Conservation (phyloP, 1,140 invertebrate species). For the Holotrichia oblita region DNA sequence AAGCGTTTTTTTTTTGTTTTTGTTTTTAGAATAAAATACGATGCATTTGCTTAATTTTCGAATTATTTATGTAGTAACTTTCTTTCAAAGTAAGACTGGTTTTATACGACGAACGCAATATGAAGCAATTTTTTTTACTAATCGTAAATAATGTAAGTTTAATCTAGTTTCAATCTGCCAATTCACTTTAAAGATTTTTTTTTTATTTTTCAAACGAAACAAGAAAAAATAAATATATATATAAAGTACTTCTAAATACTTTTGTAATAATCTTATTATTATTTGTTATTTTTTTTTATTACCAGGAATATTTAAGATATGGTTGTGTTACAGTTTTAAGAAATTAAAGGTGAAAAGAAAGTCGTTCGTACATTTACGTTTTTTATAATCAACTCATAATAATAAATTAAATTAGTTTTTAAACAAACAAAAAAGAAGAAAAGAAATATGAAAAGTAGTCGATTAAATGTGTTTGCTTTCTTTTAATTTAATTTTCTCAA, state of each 20-base stretch:
- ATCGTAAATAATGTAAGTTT: slow-evolving; percentile 21
- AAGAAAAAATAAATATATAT: background rate
- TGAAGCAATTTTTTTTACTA: slow-evolving; percentile 17
- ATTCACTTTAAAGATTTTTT: slow-evolving; percentile 39
- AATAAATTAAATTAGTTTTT: slow-evolving; percentile 18
- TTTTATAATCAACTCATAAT: slow-evolving; percentile 35
- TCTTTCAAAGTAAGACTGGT: slow-evolving; percentile 23
- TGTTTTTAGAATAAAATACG: background rate
- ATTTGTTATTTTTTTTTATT: slow-evolving; percentile 38
- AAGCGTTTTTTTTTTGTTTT: background rate
- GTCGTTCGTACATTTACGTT: slow-evolving; percentile 11
- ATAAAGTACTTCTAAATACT: background rate
- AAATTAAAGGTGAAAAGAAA: slow-evolving; percentile 30
- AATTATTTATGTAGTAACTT: background rate
- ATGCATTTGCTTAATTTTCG: background rate
- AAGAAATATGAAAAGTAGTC: background rate
- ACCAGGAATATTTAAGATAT: slow-evolving; percentile 37
- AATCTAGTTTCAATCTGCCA: slow-evolving; percentile 35
- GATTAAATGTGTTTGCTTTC: slow-evolving; percentile 21
- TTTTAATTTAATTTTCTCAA: background rate
- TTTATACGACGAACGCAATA: slow-evolving; percentile 31
- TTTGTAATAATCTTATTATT: slow-evolving; percentile 25
- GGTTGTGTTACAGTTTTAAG: slow-evolving; percentile 39
- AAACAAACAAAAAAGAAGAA: background rate
- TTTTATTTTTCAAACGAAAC: background rate